These are phyloP conservation scores for Graphium colonna DNA, from an alignment of 2,888 invertebrate genomes.

Conservation along the genomic window DNA sequence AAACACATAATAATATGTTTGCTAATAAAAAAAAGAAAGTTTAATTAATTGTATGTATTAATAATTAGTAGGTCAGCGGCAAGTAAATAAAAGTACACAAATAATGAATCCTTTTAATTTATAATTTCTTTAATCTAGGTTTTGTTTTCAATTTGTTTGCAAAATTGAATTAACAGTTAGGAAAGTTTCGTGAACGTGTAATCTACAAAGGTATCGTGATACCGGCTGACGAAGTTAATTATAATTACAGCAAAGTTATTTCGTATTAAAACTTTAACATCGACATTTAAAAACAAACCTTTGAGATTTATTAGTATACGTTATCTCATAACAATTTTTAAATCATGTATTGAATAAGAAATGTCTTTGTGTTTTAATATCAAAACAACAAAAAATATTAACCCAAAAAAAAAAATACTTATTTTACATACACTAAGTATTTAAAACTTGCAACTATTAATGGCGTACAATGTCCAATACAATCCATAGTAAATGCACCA, in stretches of 20 bases:
- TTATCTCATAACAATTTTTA: no score
- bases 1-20: no score
- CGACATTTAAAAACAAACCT: not conserved
- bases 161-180: conserved; percentile 11
- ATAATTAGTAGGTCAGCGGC: no score
- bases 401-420: no score
- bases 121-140: conserved; percentile 10
- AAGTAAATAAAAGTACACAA: no score
- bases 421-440: no score
- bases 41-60: not conserved
- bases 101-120: not conserved
- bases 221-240: not conserved
- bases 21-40: not conserved
- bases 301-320: no score
- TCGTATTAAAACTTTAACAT: not conserved
- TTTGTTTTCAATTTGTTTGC: conserved; percentile 15
- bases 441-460: not conserved
- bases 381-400: no score
- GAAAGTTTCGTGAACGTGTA: conserved; percentile 3
- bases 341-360: no score
- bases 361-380: no score
- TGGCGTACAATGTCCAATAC: not conserved
- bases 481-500: not conserved
- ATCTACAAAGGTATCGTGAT: conserved; percentile 3
- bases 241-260: conserved; percentile 1